A percentile compares a stretch with the other conserved stretches of the same genome.
These are phyloP conservation scores for Menidia beryllina DNA, from an alignment of 2,113 vertebrate species.

Conservation along the genomic window DNA sequence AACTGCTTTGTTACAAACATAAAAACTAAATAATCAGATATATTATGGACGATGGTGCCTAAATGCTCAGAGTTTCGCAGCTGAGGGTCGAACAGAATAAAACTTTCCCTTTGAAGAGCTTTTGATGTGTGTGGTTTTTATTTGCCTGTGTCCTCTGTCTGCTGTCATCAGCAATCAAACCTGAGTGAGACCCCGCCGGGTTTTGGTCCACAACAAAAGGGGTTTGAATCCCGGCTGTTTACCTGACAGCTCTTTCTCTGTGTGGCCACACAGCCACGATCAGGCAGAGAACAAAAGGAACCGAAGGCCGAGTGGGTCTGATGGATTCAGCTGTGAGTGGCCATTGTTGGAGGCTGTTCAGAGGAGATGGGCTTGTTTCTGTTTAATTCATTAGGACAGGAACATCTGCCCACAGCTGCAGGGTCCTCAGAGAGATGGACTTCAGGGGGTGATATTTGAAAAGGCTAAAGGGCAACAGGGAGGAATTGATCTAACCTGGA, in stretches of 20 bases:
- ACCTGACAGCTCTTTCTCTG: slow-evolving; percentile 48
- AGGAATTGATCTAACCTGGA: too few relatives aligned
- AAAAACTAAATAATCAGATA: too few relatives aligned
- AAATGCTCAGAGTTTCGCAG: too few relatives aligned
- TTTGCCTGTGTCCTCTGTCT: slow-evolving; percentile 22
- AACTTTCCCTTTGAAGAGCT: slow-evolving; percentile 8
- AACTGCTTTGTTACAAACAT: too few relatives aligned
- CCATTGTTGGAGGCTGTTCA: slow-evolving; percentile 63
- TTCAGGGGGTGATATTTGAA: too few relatives aligned
- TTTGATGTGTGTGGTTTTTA: slow-evolving; percentile 33
- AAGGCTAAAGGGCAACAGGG: too few relatives aligned
- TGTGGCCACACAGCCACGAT: slow-evolving; percentile 24
- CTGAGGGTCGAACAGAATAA: neutral
- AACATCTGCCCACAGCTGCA: slow-evolving; percentile 5
- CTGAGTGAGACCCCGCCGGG: slow-evolving; percentile 42
- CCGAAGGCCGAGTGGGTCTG: slow-evolving; percentile 68
- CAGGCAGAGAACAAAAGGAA: slow-evolving; percentile 59
- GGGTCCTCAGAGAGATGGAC: neutral
- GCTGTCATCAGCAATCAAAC: slow-evolving; percentile 62
- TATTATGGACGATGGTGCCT: too few relatives aligned
- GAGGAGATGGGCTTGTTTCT: slow-evolving; percentile 46
- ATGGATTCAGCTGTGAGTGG: slow-evolving; percentile 62
- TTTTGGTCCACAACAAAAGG: slow-evolving; percentile 69
- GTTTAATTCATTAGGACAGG: slow-evolving; percentile 69
- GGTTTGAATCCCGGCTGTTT: slow-evolving; percentile 68